A percentile compares a stretch with the other conserved stretches of the same genome.
These are phyloP conservation scores for Unio delphinus DNA, from an alignment of 2,888 invertebrate species.

Conservation along the genomic window DNA sequence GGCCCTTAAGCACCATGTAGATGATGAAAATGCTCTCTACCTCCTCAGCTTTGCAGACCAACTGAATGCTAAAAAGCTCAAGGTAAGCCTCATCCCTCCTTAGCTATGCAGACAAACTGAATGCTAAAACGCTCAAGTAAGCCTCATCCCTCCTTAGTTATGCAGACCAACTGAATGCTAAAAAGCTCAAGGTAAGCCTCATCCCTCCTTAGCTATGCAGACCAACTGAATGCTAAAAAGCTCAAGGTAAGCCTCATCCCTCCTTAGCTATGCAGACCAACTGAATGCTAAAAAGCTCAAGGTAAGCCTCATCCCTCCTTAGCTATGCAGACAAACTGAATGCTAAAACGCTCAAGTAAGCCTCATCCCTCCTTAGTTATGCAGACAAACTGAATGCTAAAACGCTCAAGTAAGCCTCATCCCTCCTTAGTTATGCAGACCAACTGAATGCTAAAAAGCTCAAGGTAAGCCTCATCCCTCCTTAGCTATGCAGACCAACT, in stretches of 20 bases:
- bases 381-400: conserved; percentile 76
- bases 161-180: conserved; percentile 80
- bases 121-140: conserved; percentile 77
- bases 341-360: conserved; percentile 76
- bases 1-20: conserved; percentile 76
- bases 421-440: no score
- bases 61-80: conserved; percentile 76
- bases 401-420: no score
- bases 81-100: conserved; percentile 78
- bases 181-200: conserved; percentile 74
- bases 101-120: conserved; percentile 80
- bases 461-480: no score
- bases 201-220: not conserved
- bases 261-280: no score
- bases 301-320: conserved; percentile 76
- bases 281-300: no score
- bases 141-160: conserved; percentile 79
- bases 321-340: conserved; percentile 80
- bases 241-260: no score
- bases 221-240: no score
- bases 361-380: no score
- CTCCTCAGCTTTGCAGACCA: conserved; percentile 80
- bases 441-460: no score
- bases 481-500: no score
- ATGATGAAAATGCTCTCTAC: conserved; percentile 79